These are phyloP conservation scores for Clusia tigrina DNA, from an alignment of 2,888 invertebrate species.

Conservation along the genomic window DNA sequence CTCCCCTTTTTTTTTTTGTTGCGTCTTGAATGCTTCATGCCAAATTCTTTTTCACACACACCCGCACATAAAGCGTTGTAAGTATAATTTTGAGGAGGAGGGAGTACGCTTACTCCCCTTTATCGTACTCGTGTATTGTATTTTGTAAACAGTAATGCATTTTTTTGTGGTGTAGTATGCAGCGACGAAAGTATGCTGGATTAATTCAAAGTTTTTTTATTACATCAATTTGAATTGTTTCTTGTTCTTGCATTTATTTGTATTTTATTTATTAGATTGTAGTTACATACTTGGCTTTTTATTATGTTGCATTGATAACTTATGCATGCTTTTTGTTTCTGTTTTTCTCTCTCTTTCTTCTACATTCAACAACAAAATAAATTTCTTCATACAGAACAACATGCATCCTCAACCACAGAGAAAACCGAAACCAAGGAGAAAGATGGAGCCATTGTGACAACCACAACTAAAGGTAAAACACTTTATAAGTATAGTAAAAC, in stretches of 20 bases:
- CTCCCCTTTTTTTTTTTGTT: too few relatives aligned
- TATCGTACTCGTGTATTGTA: too few relatives aligned
- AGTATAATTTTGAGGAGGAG: too few relatives aligned
- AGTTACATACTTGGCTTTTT: background rate
- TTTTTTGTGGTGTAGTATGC: too few relatives aligned
- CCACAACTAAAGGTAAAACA: constrained; percentile 68
- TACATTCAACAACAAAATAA: constrained; percentile 29
- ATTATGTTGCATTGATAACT: background rate
- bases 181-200: too few relatives aligned
- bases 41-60: too few relatives aligned
- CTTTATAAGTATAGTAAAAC: background rate
- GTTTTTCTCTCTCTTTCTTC: constrained; percentile 35
- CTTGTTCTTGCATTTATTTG: background rate
- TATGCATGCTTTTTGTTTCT: constrained; percentile 39
- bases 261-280: background rate
- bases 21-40: too few relatives aligned
- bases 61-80: too few relatives aligned
- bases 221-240: too few relatives aligned
- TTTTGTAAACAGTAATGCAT: too few relatives aligned
- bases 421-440: constrained; percentile 67
- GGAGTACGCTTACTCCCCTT: too few relatives aligned
- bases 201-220: too few relatives aligned
- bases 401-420: constrained; percentile 59
- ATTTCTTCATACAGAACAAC: constrained; percentile 44
- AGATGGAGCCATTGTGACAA: constrained; percentile 70